Base-by-base conservation (phyloP, 2,888 invertebrate species). In the Archips crataeganus region DNA sequence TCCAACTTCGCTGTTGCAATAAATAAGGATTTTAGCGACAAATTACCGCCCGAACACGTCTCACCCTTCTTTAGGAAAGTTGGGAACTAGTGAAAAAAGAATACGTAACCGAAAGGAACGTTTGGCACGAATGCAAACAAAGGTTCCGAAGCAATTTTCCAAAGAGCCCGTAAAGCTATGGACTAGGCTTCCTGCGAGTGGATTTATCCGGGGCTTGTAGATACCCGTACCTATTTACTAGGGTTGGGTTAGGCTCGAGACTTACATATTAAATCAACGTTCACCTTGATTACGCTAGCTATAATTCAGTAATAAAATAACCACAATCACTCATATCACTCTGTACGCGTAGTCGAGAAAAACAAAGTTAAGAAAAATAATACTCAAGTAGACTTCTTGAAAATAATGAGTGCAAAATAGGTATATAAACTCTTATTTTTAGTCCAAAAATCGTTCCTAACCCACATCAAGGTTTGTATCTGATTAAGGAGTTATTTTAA, bases 21-120 rank as follows among this genome's bases (percentile, higher is more conserved):
- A 93, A 93, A 93, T 93, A 93, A 93, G 93, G 93, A 93, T 93
- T 93, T 93, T 91, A 92, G 91, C 91, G 93, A 93, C 93, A 93
- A 93, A 93, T 93, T 93, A 92, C 93, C 92, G 88, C 88, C 89
- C 88, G 88, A 91, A 91, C 90, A 89, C 89, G 90, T 89, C 89
- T 89, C 87, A 88, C 90, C 91, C 90, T 89, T 90, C 86, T 88
- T 87, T 85, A 81, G 80, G 82, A 85, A 90, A 91, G 87, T 91
- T 90, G 79, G 82, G 81, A 89, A 91, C 88, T 91, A 89, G 83
- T 83, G 85, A 85, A 86, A 90, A 90, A 87, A 82, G 86, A 80
- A 86, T 85, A 82, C 79, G 81, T 77, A 77, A 75, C 73, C 75
- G 76, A 73, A 68, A 79, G 70, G 73, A 77, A 75, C 81, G 78